These are phyloP conservation scores for Tinea trinotella DNA, from an alignment of 2,888 invertebrate genomes.

Conservation along the genomic window DNA sequence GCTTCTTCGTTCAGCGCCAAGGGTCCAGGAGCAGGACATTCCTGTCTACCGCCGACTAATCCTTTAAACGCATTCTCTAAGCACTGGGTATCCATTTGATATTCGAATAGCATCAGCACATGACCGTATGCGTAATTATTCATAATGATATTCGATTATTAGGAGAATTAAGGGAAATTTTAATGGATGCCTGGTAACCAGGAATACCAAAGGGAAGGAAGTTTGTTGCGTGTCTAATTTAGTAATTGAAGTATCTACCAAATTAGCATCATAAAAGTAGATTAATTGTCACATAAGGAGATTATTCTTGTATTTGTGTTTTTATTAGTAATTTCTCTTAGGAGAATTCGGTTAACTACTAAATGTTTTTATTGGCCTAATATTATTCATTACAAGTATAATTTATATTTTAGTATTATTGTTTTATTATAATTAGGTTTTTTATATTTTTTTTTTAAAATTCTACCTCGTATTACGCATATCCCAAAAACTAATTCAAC, in stretches of 20 bases:
- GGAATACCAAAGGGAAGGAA: conserved; percentile 32
- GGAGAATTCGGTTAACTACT: background rate
- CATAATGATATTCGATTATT: background rate
- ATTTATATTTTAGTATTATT: too few species aligned
- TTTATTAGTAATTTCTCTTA: background rate
- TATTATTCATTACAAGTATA: background rate
- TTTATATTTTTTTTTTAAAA: background rate
- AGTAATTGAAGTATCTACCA: conserved; percentile 1
- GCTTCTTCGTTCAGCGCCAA: conserved; percentile 65
- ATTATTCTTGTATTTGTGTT: background rate
- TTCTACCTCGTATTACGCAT: conserved; percentile 1
- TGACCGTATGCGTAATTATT: background rate
- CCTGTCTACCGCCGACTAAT: conserved; percentile 75
- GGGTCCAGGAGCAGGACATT: conserved; percentile 68
- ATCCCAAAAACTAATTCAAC: background rate
- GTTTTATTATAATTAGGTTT: background rate
- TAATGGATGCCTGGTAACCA: background rate
- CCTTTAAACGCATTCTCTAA: conserved; percentile 52
- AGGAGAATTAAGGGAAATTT: background rate
- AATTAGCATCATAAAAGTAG: background rate
- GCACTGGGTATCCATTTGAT: conserved; percentile 26
- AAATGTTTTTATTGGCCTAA: conserved; percentile 4
- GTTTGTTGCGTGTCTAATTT: conserved; percentile 31
- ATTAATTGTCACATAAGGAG: background rate
- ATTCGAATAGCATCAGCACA: background rate